phyloP scores from a whole-genome alignment of 2,888 invertebrate species.

The Trachelus iudaicus region DNA sequence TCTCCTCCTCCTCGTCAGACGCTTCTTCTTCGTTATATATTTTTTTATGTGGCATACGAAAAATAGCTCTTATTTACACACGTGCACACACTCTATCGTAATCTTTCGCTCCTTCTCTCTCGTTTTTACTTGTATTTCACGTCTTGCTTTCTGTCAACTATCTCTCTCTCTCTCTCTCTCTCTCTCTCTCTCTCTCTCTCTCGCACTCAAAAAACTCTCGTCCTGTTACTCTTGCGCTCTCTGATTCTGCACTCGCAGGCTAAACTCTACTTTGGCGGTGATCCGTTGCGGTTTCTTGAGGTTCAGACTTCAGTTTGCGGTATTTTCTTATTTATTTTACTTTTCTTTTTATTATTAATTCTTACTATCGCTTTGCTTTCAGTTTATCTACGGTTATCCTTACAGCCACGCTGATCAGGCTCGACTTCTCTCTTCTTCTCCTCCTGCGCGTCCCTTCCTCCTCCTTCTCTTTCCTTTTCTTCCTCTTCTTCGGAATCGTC shows the following conservation, averaged over 20 bases:
- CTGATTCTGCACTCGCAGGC: constrained; percentile 28
- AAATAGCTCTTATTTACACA: constrained; percentile 38
- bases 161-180: constrained; percentile 16
- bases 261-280: constrained; percentile 33
- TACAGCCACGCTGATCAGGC: not conserved
- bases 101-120: not conserved
- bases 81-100: not conserved
- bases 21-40: constrained; percentile 1
- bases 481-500: not conserved
- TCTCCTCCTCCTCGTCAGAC: not conserved
- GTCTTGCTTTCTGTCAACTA: constrained; percentile 25
- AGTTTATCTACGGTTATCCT: not conserved
- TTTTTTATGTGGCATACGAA: constrained; percentile 55
- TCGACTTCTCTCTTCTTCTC: not conserved
- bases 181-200: constrained; percentile 15
- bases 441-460: not conserved
- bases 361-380: constrained; percentile 9
- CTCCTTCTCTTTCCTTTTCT: not conserved
- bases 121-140: constrained; percentile 17
- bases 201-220: constrained; percentile 6
- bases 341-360: not conserved
- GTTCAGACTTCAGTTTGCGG: constrained; percentile 25
- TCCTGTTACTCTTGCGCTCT: constrained; percentile 26
- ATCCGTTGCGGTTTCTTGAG: constrained; percentile 25
- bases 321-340: constrained; percentile 13